Conservation (phyloP, 2,113 vertebrate species). For the Notarius lentiginosus region DNA sequence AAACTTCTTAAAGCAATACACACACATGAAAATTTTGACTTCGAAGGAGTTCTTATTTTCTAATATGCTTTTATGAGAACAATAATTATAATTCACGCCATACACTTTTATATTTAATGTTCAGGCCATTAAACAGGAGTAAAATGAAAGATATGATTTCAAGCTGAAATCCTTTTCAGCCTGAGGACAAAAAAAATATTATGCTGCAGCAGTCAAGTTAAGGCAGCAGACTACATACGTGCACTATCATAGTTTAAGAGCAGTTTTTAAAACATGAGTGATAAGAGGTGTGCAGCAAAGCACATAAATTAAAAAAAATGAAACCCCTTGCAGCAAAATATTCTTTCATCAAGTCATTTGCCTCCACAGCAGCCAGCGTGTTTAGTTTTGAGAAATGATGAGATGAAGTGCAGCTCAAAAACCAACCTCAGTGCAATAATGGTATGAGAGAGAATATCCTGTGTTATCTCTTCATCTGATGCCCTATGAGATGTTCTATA, state of each 20-base stretch:
- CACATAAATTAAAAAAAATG: neutral
- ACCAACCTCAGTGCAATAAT: neutral
- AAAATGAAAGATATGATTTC: constrained; percentile 27
- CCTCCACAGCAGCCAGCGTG: neutral
- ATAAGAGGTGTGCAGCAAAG: constrained; percentile 10
- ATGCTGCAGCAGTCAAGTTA: constrained; percentile 39
- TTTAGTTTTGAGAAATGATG: neutral
- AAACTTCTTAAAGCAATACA: neutral
- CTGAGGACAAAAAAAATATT: constrained; percentile 28
- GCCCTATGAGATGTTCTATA: neutral
- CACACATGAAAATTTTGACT: neutral
- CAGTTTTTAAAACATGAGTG: neutral
- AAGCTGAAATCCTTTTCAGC: constrained; percentile 23
- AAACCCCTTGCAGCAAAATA: constrained; percentile 18
- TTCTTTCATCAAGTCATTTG: constrained; percentile 12
- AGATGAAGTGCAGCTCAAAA: neutral
- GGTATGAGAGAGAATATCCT: neutral
- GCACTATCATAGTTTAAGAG: constrained; percentile 1
- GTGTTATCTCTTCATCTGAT: neutral
- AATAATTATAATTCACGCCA: neutral
- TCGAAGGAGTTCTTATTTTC: neutral
- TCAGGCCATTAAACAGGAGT: constrained; percentile 17
- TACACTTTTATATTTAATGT: neutral
- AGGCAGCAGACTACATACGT: constrained; percentile 26
- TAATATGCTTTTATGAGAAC: neutral